Conservation (phyloP, 2,888 invertebrate species). For the Cosmorhoe ocellata region DNA sequence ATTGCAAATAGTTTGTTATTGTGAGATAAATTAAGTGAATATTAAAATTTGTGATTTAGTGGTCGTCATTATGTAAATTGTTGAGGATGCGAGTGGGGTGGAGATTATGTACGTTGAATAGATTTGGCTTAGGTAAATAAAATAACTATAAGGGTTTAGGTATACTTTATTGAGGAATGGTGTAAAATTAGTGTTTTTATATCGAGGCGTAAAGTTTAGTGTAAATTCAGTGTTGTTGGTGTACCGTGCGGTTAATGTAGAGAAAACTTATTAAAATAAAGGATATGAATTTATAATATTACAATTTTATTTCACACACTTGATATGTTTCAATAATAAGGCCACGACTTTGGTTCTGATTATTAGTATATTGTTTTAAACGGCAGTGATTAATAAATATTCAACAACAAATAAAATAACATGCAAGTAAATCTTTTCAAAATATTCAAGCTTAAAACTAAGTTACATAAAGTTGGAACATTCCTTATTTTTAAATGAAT, state of each 20-base stretch:
- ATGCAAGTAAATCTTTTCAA: conserved; percentile 33
- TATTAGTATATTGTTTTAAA: conserved; percentile 29
- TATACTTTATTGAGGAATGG: conserved; percentile 71
- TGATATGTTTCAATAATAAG: conserved; percentile 43
- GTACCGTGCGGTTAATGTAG: conserved; percentile 48
- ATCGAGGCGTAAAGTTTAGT: conserved; percentile 34
- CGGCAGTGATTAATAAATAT: conserved; percentile 33
- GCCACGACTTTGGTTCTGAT: conserved; percentile 36
- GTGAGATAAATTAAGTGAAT: neutral
- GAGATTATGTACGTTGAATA: conserved; percentile 9
- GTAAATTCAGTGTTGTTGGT: conserved; percentile 45
- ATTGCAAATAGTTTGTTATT: conserved; percentile 5
- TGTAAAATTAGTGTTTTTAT: conserved; percentile 54
- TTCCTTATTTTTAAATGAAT: conserved; percentile 46
- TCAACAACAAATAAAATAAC: conserved; percentile 26
- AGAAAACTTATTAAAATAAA: conserved; percentile 53
- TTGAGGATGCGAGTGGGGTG: conserved; percentile 5
- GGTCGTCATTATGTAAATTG: neutral
- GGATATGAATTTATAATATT: conserved; percentile 44
- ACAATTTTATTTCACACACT: conserved; percentile 41
- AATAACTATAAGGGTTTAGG: conserved; percentile 45
- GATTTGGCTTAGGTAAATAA: conserved; percentile 34
- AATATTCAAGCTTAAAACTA: conserved; percentile 28
- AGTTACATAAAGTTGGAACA: conserved; percentile 44
- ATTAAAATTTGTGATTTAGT: conserved; percentile 3